These are phyloP conservation scores for Steatornis caripensis DNA, from an alignment of 2,113 vertebrate genomes.

Conservation along the genomic window DNA sequence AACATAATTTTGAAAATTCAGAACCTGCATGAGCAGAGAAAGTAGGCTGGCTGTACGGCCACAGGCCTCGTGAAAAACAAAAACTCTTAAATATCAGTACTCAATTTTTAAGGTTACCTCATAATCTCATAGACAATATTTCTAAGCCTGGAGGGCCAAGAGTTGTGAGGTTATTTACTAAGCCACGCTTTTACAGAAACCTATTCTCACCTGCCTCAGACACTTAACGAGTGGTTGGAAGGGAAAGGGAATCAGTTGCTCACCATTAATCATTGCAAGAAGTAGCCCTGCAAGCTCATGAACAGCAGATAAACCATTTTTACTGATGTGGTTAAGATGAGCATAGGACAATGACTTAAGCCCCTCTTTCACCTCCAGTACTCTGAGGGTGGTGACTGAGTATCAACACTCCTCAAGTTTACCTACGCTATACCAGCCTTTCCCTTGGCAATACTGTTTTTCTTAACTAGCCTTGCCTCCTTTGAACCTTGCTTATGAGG, in stretches of 20 bases:
- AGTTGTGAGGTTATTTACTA: not conserved
- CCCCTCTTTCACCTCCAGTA: not conserved
- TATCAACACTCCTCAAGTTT: not conserved
- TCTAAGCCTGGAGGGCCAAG: not conserved
- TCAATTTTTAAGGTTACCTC: not conserved
- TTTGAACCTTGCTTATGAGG: not conserved
- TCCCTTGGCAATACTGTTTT: not conserved
- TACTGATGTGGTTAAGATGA: not conserved
- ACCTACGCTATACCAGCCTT: not conserved
- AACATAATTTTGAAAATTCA: not conserved
- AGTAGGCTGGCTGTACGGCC: not conserved
- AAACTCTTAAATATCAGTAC: not conserved
- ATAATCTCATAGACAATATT: not conserved
- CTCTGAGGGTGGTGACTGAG: not conserved
- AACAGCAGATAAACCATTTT: not conserved
- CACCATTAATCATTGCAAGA: not conserved
- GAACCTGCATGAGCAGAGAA: not conserved
- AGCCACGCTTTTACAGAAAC: not conserved
- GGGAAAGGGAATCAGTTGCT: not conserved
- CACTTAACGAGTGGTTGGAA: not conserved
- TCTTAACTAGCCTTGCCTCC: not conserved
- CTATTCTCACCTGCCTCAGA: not conserved
- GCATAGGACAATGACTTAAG: not conserved
- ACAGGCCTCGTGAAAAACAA: not conserved
- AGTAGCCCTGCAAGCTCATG: not conserved